Conservation (phyloP, 2,113 vertebrate species). For the Hippolais icterina region DNA sequence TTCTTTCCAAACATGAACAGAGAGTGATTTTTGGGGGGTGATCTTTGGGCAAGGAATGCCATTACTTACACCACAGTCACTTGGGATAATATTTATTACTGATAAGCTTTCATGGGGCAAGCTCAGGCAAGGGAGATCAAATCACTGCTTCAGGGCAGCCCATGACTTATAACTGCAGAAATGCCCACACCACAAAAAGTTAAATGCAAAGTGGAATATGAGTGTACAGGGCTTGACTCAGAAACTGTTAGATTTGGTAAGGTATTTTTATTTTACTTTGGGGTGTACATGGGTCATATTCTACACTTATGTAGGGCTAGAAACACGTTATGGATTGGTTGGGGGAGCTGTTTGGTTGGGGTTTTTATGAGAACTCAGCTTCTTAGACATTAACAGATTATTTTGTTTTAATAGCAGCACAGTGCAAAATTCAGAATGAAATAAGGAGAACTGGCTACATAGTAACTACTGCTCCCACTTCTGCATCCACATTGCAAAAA, state of each 20-base stretch:
- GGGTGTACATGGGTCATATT: background rate
- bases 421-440: background rate
- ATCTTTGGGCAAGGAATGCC: conserved; percentile 39
- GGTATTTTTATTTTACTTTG: background rate
- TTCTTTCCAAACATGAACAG: background rate
- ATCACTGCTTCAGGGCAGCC: conserved; percentile 33
- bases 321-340: background rate
- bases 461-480: background rate
- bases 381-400: background rate
- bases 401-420: background rate
- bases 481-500: background rate
- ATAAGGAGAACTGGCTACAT: background rate
- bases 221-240: background rate
- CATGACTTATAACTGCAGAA: conserved; percentile 25
- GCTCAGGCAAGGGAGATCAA: conserved; percentile 44
- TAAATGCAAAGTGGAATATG: background rate
- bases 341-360: background rate
- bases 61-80: conserved; percentile 41
- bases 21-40: background rate
- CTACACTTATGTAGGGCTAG: background rate
- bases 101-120: background rate
- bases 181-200: background rate
- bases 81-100: conserved; percentile 27
- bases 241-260: background rate
- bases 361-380: background rate